Evolutionary conservation across 2,113 vertebrate species (phyloP), one percentile per base, ranked within the genome.

Genomic region (Psettodes erumei): DNA sequence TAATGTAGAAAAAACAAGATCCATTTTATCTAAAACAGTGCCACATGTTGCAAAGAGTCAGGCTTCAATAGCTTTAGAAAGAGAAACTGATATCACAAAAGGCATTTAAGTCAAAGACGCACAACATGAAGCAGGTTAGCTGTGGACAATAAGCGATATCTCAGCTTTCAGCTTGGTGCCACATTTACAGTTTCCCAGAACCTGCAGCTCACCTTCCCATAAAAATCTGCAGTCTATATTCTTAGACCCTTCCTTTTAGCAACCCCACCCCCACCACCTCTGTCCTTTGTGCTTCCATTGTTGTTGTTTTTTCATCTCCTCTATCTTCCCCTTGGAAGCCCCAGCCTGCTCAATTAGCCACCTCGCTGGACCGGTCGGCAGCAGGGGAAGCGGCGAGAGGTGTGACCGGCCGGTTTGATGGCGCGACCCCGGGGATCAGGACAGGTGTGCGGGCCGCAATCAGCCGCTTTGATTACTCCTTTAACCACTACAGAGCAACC

Each of bases 401-500:
- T 19, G 73, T 48, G 40, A 71, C 56, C n/a, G 0, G 62, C 42
- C 56, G 1, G 30, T 75, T 75, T 84, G 79, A 80, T 79, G 81
- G 55, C 38, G 72, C 4, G 45, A 86, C 83, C 82, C 67, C 40
- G 2, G 71, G 83, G 87, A 80, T 83, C 75, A 68, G 82, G 54
- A 79, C 74, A 89, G 86, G 83, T 80, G 83, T 86, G 62, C 53
- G 76, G 84, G 54, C 74, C 4, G 43, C 83, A 88, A 86, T 89
- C 85, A 80, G 88, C 51, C 59, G 21, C 86, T 84, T 80, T 85
- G 87, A 91, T 91, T 86, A 78, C 76, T 88, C 75, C 66, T 66
- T 89, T 83, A 88, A 86, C 77, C 82, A 87, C 83, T 43, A 55
- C 77, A 82, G 50, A 86, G 86, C 71, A 69, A 32, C 84, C 85